phyloP scores from a whole-genome alignment of 1,140 invertebrate genomes.

The Aphelinus atriplicis region DNA sequence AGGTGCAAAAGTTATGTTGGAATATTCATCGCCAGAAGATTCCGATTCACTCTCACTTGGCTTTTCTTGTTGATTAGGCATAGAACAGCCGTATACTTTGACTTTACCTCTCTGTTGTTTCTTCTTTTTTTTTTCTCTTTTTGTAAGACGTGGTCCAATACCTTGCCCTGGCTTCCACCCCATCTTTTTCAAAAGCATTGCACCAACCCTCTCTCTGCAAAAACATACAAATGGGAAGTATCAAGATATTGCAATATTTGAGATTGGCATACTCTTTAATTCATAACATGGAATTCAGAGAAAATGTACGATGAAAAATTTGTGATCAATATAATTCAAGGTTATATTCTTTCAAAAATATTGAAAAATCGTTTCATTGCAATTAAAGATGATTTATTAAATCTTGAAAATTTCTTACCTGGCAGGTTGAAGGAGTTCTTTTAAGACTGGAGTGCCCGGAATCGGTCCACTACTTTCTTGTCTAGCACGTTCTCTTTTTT shows the following conservation, averaged over 20 bases:
- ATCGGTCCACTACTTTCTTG: conserved; percentile 75
- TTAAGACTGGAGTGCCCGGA: conserved; percentile 81
- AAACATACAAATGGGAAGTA: background rate
- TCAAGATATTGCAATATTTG: too few relatives aligned
- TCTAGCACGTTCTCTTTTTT: conserved; percentile 63
- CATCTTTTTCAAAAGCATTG: conserved; percentile 85
- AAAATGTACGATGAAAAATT: too few relatives aligned
- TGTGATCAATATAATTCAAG: too few relatives aligned
- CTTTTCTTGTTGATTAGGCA: conserved; percentile 61
- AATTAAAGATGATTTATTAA: background rate
- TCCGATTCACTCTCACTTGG: conserved; percentile 59
- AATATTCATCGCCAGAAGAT: conserved; percentile 71
- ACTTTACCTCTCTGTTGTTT: conserved; percentile 59
- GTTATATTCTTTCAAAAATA: too few relatives aligned
- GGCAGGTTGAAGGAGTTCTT: conserved; percentile 81
- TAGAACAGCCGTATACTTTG: conserved; percentile 78
- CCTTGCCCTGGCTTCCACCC: conserved; percentile 93
- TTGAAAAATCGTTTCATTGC: too few relatives aligned
- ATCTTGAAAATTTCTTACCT: conserved; percentile 62
- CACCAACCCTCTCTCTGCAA: conserved; percentile 85
- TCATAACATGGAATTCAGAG: too few relatives aligned
- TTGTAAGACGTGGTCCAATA: conserved; percentile 79
- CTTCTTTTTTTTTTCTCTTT: conserved; percentile 68
- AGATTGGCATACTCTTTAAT: too few relatives aligned
- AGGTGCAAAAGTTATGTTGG: conserved; percentile 81